Base-by-base conservation (phyloP, 1,140 invertebrate species). In the Heliconius melpomene region DNA sequence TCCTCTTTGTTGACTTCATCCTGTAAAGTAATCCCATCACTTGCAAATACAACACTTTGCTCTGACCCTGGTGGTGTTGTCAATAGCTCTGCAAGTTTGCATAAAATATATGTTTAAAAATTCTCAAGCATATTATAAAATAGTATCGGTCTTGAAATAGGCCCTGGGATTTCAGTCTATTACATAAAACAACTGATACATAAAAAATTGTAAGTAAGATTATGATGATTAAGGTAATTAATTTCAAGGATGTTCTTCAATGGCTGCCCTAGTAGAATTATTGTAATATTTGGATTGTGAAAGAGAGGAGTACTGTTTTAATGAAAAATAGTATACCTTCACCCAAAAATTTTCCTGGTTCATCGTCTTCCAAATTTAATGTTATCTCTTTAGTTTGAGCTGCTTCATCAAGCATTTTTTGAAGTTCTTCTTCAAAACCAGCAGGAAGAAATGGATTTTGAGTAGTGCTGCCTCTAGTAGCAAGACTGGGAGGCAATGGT, bases 361-460 rank as follows among this genome's bases (percentile, higher is more conserved):
- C 91, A 81, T 90, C 84, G 86, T 87, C 85, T 38, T 93, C 90
- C 16, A 91, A 72, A 81, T 93, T 88, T 70, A 91, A 84, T 72
- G 86, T 84, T 29, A 91, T 85, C 26, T 91, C 85, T 26, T 54
- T 82, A 73, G 74, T 83, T 52, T 87, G 77, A 11, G 86, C 83
- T 54, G 84, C 82, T 78, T 89, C 87, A 75, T 90, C 88, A n/a
- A 92, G 79, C 81, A 91, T 88, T 74, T 90, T 90, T 32, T 90
- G 82, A 3, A 93, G 80, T 80, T 95, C 93, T 20, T 93, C 89
- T 77, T 94, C 93, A 87, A 95, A 95, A 8, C 94, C 93, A 52
- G 91, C 94, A n/a, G 94, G 94, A 13, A 95, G 78, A 71, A 95
- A 95, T 26, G 94, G 93, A 50, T 91, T 92, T 77, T 93, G 93